Conservation (phyloP, 2,797 vertebrate species). For the Merluccius polli region DNA sequence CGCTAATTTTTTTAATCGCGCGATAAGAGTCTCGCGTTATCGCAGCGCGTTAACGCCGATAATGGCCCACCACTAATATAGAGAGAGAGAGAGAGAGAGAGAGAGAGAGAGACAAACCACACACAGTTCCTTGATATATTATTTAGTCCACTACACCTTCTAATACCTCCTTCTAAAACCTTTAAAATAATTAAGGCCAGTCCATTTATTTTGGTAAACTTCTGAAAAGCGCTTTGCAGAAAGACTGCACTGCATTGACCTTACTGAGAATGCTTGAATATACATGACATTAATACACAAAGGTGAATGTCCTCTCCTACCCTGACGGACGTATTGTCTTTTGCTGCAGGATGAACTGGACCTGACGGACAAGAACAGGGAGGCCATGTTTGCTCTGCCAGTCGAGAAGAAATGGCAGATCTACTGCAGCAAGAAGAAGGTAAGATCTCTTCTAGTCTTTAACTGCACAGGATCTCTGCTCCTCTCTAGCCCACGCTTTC, state of each 20-base stretch:
- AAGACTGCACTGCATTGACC: too few relatives aligned
- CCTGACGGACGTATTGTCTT: neutral
- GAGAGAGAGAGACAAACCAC: neutral
- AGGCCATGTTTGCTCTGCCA: slow-evolving; percentile 97
- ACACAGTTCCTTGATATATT: neutral
- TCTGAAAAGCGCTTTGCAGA: neutral
- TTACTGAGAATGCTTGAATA: neutral
- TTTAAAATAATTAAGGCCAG: neutral
- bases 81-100: too few relatives aligned
- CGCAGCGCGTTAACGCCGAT: too few relatives aligned
- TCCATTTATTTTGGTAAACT: neutral
- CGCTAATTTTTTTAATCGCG: too few relatives aligned
- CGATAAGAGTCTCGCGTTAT: too few relatives aligned
- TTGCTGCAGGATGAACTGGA: slow-evolving; percentile 99
- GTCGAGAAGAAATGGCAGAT: slow-evolving; percentile 99
- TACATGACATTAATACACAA: neutral
- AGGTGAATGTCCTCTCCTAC: neutral
- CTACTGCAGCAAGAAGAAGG: slow-evolving; percentile 99
- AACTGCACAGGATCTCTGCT: too few relatives aligned
- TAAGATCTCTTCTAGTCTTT: slow-evolving; percentile 53
- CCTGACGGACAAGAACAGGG: slow-evolving; percentile 96
- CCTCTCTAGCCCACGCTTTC: neutral
- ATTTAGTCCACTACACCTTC: neutral
- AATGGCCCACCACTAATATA: too few relatives aligned
- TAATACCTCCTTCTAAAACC: neutral